Evolutionary conservation across 1,140 invertebrate genomes (phyloP).

Genomic region (Heliconius eleuchia): DNA sequence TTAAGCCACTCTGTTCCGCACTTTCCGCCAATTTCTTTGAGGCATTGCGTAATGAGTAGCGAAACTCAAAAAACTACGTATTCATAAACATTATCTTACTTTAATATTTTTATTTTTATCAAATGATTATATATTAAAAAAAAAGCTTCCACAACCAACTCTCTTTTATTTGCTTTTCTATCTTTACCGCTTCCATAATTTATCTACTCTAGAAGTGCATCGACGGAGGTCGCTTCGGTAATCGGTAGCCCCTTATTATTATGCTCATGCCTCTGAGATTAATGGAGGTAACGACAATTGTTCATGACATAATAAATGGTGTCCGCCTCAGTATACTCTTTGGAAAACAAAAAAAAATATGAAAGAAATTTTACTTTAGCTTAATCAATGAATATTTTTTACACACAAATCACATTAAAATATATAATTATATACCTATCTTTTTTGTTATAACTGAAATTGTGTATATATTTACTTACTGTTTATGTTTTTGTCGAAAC

Average conservation of each 20-base stretch:
- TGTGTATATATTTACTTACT: too few species aligned
- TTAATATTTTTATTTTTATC: neutral
- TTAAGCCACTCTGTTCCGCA: too few species aligned
- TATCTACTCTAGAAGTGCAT: slow-evolving; percentile 10
- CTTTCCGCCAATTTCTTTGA: too few species aligned
- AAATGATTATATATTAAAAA: neutral
- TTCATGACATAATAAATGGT: slow-evolving; percentile 40
- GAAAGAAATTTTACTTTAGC: neutral
- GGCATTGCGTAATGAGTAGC: too few species aligned
- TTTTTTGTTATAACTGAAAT: too few species aligned
- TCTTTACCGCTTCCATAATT: neutral
- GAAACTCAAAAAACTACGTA: neutral
- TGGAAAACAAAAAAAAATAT: neutral
- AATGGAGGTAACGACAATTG: slow-evolving; percentile 57
- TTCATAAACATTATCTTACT: neutral
- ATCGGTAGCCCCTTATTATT: slow-evolving; percentile 51
- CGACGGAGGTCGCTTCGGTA: slow-evolving; percentile 50
- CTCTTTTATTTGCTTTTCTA: neutral
- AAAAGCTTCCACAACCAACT: neutral
- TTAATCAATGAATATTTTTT: neutral
- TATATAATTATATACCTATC: too few species aligned
- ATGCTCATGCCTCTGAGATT: slow-evolving; percentile 48
- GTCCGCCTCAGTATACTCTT: neutral
- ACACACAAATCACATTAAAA: too few species aligned
- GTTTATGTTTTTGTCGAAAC: too few species aligned